Evolutionary conservation across 2,113 vertebrate species (phyloP).

Genomic region (Calyptomena viridis): DNA sequence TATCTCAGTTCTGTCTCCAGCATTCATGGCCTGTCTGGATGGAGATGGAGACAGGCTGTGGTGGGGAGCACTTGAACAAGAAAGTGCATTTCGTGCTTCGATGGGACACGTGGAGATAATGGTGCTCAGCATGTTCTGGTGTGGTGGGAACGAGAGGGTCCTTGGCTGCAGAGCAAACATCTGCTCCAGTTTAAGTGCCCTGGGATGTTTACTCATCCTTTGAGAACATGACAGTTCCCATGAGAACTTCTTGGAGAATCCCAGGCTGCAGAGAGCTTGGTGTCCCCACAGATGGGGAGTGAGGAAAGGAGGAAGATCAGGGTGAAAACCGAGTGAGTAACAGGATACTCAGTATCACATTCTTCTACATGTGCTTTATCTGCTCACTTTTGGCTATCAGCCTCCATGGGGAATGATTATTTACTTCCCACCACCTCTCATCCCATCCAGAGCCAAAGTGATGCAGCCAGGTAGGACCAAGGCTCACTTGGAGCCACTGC

Average conservation of each 20-base stretch:
- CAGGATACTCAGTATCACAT: background rate
- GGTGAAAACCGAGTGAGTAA: background rate
- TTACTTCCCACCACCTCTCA: background rate
- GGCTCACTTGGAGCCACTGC: background rate
- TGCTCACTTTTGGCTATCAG: background rate
- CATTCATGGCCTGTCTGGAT: background rate
- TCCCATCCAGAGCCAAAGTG: background rate
- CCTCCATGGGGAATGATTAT: background rate
- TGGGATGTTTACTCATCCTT: conserved; percentile 32
- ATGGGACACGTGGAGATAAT: background rate
- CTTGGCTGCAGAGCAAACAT: background rate
- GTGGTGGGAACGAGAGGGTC: background rate
- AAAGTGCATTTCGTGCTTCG: fast-evolving
- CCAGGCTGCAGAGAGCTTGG: background rate
- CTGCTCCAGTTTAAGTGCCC: background rate
- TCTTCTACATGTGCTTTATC: fast-evolving
- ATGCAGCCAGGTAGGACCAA: background rate
- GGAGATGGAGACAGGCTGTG: background rate
- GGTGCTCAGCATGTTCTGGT: background rate
- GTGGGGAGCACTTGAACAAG: background rate
- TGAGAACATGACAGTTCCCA: background rate
- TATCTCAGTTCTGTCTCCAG: background rate
- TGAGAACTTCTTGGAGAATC: conserved; percentile 30
- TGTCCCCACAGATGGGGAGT: background rate
- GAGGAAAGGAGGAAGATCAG: background rate